Base-by-base conservation (phyloP, 2,888 invertebrate genomes). In the Eristalinus aeneus region DNA sequence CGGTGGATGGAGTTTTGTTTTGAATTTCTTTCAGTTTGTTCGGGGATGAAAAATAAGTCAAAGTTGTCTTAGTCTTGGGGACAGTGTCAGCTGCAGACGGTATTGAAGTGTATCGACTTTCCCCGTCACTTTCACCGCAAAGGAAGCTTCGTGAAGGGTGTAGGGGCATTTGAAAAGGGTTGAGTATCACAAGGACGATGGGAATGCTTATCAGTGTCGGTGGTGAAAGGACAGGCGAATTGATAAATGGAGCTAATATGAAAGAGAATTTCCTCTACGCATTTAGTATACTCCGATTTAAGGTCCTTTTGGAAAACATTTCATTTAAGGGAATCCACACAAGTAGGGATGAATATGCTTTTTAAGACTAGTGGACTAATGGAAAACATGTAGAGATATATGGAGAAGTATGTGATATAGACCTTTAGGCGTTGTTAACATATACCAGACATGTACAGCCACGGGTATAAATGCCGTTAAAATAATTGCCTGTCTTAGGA, bases 1-100 rank as follows among this genome's bases (percentile, higher is more conserved):
- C 60, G 73, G 16, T 63, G 12, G 36, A 67, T 61, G 73, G 72
- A 46, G 58, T 61, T 60, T 32, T 75, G 31, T 65, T 67, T 56
- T 56, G 56, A 27, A 56, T 56, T 56, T 56, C 56, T 27, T 56
- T 56, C 46, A 46, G 16, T 23, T 56, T 56, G 22, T 27, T 10
- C 12, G 10, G 56, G 10, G 22, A 56, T 16, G 31, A 20, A 67
- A 53, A 53, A 22, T 20, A 32, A 54, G 53, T 67, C 67, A 67
- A 54, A 67, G 54, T 54, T 67, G 54, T 46, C 46, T 65, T 65
- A 31, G 67, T 54, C 32, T 32, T 32, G 20, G 27, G 27, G 31
- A 54, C 10, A 23, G 39, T 46, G 64, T 64, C 39, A 64, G 64
- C 16, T 53, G 67, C 53, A 32, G 53, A 67, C 22, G 67, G 54